Base-by-base conservation (phyloP, 2,888 invertebrate species). In the Empis livida region DNA sequence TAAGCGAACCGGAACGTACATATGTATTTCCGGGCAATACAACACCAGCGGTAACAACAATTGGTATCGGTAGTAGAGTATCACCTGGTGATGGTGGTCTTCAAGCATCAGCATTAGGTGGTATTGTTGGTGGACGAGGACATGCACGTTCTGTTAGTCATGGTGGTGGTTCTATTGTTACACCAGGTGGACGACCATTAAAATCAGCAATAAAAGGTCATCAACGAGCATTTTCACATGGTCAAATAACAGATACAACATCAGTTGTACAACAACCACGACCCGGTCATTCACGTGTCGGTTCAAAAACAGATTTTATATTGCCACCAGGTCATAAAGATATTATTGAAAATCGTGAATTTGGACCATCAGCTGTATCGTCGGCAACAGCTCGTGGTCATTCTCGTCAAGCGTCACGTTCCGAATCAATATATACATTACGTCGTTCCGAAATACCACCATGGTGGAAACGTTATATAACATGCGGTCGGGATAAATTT, bases 391-490 rank as follows among this genome's bases (percentile, higher is more conserved):
- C 71, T 39, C 76, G 77, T 48, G 81, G 84, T 3, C 88, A 89
- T 68, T 86, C 88, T 6, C 78, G 90, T n/a, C 89, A 88, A 67
- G 88, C 89, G 2, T 89, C 89, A 13, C 79, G 89, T 55, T 86
- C 89, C 10, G 91, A 92, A 67, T 89, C 89, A 47, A 88, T 91
- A 54, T 92, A 91, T 69, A 91, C 91, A 3, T 74, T 92, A 58
- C 76, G 89, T 51, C 80, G 86, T 54, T 77, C 79, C 47, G 82
- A 80, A 15, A 80, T 78, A 2, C 79, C 83, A 13, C 78, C 84
- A 1, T 76, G 82, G 59, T 85, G 84, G 84, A 75, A 80, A 50
- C 77, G 82, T 51, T 71, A 82, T 38, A 70, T 79, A 37, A 62
- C 82, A 52, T 74, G 82, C 61, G 73, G 80, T 14, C 73, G 73